Base-by-base conservation (phyloP, 2,797 vertebrate genomes). In the Enoplosus armatus region DNA sequence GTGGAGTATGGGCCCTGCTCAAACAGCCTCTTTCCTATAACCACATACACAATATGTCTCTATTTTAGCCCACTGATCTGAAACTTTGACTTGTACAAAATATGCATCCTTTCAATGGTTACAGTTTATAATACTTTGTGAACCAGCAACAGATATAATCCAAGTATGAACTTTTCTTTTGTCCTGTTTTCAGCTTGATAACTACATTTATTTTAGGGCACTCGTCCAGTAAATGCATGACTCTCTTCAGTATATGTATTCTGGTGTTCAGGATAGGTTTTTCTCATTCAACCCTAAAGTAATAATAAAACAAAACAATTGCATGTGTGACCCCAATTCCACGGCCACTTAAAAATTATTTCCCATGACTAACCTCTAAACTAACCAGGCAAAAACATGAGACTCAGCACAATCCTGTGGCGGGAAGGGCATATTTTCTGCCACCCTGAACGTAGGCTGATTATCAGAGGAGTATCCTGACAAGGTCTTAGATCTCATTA, bases 401-500 rank as follows among this genome's bases (percentile, higher is more conserved):
- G 48, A 76, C 63, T 18, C 80, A 75, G 75, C 83, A 84, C 75
- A 83, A 70, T 85, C 64, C 69, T 26, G 24, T 20, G 9, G 79
- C 26, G 51, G 60, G 75, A 77, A 51, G 59, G 72, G 33, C 58
- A 54, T 69, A 43, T 56, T 73, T 77, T 68, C 79, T 80, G 37
- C 47, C 62, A 76, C 79, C 66, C 72, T 72, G 71, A 60, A 41
- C 24, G 1, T 16, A 47, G 66, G 69, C 74, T 69, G 73, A 83
- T 73, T 77, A 75, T 73, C 83, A 82, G 65, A 84, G 67, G 65
- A 84, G 67, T 29, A 27, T 84, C 68, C 78, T 9, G 75, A 77
- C 87, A 73, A 78, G 87, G 84, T 83, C 80, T 90, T 74, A 86
- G 79, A 83, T 88, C 86, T 89, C 87, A 88, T 92, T 88, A 90